Evolutionary conservation across 2,888 invertebrate species (phyloP).

Genomic region (Hylaea fasciaria): DNA sequence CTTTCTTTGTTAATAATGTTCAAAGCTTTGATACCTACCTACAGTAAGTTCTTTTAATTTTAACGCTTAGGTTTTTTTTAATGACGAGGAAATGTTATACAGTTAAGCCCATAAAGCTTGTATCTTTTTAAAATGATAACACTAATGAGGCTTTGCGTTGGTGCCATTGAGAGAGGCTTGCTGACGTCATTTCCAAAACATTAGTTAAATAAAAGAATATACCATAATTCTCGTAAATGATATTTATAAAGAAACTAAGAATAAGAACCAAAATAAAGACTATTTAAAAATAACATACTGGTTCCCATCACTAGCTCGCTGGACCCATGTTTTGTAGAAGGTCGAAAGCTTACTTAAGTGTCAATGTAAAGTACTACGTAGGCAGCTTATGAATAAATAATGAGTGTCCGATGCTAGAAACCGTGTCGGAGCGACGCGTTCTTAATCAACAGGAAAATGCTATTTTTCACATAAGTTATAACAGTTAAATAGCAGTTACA

Average conservation of each 20-base stretch:
- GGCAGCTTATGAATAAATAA: slow-evolving; percentile 37
- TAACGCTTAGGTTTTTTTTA: too few relatives aligned
- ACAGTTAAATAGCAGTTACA: too few relatives aligned
- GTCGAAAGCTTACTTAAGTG: slow-evolving; percentile 28
- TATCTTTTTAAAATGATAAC: too few relatives aligned
- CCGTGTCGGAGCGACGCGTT: slow-evolving; percentile 9
- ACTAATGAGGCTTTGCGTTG: too few relatives aligned
- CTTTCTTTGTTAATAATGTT: too few relatives aligned
- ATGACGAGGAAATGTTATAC: not conserved
- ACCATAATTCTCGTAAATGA: too few relatives aligned
- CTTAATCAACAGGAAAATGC: slow-evolving; percentile 26
- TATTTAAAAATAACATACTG: not conserved
- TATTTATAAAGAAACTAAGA: slow-evolving; percentile 2
- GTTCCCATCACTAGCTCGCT: slow-evolving; percentile 29
- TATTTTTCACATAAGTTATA: slow-evolving; percentile 14
- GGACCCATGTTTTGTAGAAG: slow-evolving; percentile 26
- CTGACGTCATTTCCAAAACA: too few relatives aligned
- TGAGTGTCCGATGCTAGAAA: slow-evolving; percentile 21
- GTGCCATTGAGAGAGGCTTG: too few relatives aligned
- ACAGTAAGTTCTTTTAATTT: too few relatives aligned
- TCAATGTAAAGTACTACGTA: slow-evolving; percentile 30
- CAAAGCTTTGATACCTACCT: too few relatives aligned
- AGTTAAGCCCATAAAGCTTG: not conserved
- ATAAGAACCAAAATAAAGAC: slow-evolving; percentile 11
- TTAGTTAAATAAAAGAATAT: too few relatives aligned